Evolutionary conservation across 2,113 vertebrate species (phyloP), one percentile per base, ranked within the genome.

Genomic region (Halcyon senegalensis): DNA sequence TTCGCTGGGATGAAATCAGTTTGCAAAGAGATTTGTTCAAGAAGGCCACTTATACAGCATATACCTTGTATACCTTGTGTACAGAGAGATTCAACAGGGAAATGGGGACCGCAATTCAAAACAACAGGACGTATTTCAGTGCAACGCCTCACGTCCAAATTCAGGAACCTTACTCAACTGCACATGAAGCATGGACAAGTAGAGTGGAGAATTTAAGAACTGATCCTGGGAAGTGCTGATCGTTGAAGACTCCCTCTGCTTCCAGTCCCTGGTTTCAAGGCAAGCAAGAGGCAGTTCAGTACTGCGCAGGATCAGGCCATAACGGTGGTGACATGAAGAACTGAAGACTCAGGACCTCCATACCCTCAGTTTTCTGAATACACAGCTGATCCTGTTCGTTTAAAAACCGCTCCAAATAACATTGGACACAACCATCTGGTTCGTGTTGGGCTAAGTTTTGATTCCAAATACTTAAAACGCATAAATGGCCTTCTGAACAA

Each of bases 401-500:
- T 66, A 66, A 90, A 94, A 56, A 27, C 81, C 33, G 43, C 70
- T 87, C 76, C 88, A 14, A 87, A 15, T 43, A 39, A 89, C 84
- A 93, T 8, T 91, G 96, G 83, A 94, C 90, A 73, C 43, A 84
- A n/a, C 43, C 59, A 60, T 81, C 89, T 44, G 79, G 78, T 85
- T 75, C 25, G 48, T 10, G 63, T 58, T 87, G 69, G 93, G 78
- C 86, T 81, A 51, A 51, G 76, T 75, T 82, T 67, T 56, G 72
- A 60, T 66, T 78, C 73, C 72, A 12, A 79, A 84, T 60, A 30
- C 75, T 43, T 73, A 20, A 33, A 87, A 76, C 17, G 96, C 94
- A 97, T 97, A 98, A 98, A 96, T 97, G 98, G 97, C 98, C 98
- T 98, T 97, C 92, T 97, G 97, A 98, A 97, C 96, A 97, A 96